Percentiles rank a stretch among this genome's conserved stretches.
These are phyloP conservation scores for Opisthograptis luteolata DNA, from an alignment of 2,888 invertebrate genomes.

Conservation along the genomic window DNA sequence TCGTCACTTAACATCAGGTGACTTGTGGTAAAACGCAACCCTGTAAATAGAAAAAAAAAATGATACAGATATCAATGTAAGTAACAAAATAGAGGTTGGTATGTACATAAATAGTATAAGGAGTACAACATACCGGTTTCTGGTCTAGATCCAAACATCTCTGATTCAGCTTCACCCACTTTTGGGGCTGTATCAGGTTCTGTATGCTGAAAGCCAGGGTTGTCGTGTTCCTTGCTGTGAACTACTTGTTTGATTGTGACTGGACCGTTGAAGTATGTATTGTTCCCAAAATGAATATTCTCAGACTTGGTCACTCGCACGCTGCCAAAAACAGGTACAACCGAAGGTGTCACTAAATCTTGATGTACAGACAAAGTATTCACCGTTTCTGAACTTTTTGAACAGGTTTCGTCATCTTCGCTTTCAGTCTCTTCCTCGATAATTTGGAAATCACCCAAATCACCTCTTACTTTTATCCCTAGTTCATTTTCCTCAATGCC, in stretches of 20 bases:
- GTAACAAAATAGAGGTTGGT: too few species aligned
- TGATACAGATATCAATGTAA: too few species aligned
- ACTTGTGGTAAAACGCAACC: too few species aligned
- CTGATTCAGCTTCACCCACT: constrained; percentile 12
- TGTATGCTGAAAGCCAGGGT: constrained; percentile 57
- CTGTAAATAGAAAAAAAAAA: too few species aligned
- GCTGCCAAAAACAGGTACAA: constrained; percentile 76
- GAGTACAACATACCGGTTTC: constrained; percentile 36
- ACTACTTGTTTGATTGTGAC: constrained; percentile 91
- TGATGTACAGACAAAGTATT: constrained; percentile 49
- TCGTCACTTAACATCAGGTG: too few species aligned
- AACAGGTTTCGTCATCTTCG: constrained; percentile 46
- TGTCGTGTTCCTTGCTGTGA: constrained; percentile 73
- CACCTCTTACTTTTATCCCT: constrained; percentile 62
- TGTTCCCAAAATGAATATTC: constrained; percentile 90
- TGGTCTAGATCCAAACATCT: constrained; percentile 25
- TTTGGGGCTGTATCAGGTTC: constrained; percentile 44
- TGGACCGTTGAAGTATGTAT: constrained; percentile 90
- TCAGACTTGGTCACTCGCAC: constrained; percentile 87
- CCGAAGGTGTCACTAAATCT: constrained; percentile 49
- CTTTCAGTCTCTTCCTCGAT: constrained; percentile 56
- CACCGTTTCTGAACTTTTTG: neutral
- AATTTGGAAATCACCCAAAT: constrained; percentile 65
- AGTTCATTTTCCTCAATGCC: constrained; percentile 42
- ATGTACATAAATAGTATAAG: too few species aligned